A percentile compares a stretch with the other conserved stretches of the same genome.
Evolutionary conservation across 2,888 invertebrate genomes (phyloP).

Genomic region (Andrena bicolor): DNA sequence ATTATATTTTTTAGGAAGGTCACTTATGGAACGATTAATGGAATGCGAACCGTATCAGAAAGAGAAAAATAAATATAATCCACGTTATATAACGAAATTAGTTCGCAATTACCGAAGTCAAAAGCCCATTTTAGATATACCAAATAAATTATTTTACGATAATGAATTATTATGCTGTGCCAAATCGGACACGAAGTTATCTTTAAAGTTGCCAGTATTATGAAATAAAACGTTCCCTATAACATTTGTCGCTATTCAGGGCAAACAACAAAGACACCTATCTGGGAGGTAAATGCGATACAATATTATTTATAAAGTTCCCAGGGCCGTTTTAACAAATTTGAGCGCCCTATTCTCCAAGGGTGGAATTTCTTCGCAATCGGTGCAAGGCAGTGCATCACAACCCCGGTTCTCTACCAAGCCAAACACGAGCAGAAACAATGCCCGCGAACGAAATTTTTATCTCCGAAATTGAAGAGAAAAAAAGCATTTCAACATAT

Average conservation of each 20-base stretch:
- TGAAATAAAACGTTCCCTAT: slow-evolving; percentile 86
- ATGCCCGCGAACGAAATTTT: too few species aligned
- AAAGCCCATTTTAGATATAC: slow-evolving; percentile 88
- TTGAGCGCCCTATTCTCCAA: too few species aligned
- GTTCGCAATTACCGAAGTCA: slow-evolving; percentile 91
- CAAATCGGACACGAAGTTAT: slow-evolving; percentile 67
- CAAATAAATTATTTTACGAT: slow-evolving; percentile 91
- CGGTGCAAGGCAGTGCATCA: too few species aligned
- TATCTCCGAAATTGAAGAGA: too few species aligned
- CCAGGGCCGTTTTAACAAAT: too few species aligned
- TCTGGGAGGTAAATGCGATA: slow-evolving; percentile 83
- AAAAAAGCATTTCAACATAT: too few species aligned
- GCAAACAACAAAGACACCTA: slow-evolving; percentile 86
- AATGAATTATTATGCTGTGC: slow-evolving; percentile 86
- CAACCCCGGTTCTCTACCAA: too few species aligned
- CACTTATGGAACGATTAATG: slow-evolving; percentile 90
- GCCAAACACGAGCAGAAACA: too few species aligned
- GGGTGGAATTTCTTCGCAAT: too few species aligned
- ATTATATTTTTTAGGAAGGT: slow-evolving; percentile 85
- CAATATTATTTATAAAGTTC: background rate
- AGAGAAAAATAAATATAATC: slow-evolving; percentile 86
- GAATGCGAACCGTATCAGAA: slow-evolving; percentile 85
- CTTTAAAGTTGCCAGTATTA: slow-evolving; percentile 83
- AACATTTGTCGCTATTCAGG: slow-evolving; percentile 87
- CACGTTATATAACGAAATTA: slow-evolving; percentile 90